These are phyloP conservation scores for Drosophila kambysellisi DNA, from an alignment of 2,888 invertebrate genomes.

Conservation along the genomic window DNA sequence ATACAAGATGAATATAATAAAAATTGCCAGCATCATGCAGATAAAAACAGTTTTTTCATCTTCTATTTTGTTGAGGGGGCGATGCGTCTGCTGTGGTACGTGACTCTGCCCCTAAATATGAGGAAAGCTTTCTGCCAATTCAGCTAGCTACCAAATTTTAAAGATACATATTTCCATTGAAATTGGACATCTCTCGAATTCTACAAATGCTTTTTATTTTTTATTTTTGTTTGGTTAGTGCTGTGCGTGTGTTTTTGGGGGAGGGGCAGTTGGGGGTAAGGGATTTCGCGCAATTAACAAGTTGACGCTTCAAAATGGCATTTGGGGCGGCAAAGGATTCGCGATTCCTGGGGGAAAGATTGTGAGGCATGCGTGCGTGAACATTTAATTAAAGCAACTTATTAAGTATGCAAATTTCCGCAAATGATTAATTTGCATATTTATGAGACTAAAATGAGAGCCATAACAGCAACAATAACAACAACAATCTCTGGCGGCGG, in stretches of 20 bases:
- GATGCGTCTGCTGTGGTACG: constrained; percentile 54
- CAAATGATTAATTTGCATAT: constrained; percentile 81
- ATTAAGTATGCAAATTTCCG: constrained; percentile 81
- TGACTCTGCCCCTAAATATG: constrained; percentile 64
- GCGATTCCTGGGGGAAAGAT: constrained; percentile 70
- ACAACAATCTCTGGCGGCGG: constrained; percentile 47
- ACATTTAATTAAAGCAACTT: constrained; percentile 82
- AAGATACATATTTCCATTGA: constrained; percentile 26
- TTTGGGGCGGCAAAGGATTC: constrained; percentile 3
- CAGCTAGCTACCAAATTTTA: constrained; percentile 27
- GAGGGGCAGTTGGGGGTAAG: not conserved
- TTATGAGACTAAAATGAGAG: constrained; percentile 86
- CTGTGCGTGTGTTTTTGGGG: not conserved
- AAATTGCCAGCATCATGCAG: constrained; percentile 52
- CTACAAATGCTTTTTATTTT: not conserved
- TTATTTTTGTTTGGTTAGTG: not conserved
- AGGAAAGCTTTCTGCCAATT: constrained; percentile 49
- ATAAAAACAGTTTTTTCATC: constrained; percentile 50
- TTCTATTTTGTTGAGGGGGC: constrained; percentile 20
- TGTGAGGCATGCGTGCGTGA: constrained; percentile 79
- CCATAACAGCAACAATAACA: constrained; percentile 85
- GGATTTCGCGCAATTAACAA: constrained; percentile 66
- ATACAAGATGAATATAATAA: constrained; percentile 28
- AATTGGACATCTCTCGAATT: constrained; percentile 9
- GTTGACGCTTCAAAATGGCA: constrained; percentile 59